phyloP scores from a whole-genome alignment of 2,113 vertebrate genomes.

The Onychostoma macrolepis region DNA sequence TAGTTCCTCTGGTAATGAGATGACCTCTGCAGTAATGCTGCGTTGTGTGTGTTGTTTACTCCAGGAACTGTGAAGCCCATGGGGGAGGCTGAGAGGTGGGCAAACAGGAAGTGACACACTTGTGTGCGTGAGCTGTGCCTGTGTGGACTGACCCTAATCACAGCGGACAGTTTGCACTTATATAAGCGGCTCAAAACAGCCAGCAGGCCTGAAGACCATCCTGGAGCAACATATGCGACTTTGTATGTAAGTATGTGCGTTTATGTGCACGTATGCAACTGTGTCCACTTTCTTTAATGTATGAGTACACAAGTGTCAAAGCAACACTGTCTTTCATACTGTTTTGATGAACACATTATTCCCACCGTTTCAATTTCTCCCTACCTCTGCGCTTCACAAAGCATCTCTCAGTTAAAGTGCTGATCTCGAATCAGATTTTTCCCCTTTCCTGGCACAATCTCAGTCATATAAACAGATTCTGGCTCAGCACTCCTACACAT shows the following conservation, averaged over 20 bases:
- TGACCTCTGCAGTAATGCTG: conserved; percentile 4
- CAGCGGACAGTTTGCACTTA: conserved; percentile 52
- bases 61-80: conserved; percentile 28
- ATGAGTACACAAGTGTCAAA: not conserved
- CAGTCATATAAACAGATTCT: conserved; percentile 24
- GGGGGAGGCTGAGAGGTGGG: conserved; percentile 31
- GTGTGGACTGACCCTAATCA: conserved; percentile 45
- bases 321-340: not conserved
- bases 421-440: conserved; percentile 24
- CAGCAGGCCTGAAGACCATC: conserved; percentile 37
- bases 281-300: not conserved
- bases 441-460: not conserved
- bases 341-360: conserved; percentile 1
- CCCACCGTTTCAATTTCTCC: not conserved
- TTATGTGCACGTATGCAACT: conserved; percentile 6
- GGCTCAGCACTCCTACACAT: conserved; percentile 31
- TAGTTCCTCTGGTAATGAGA: not conserved
- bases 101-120: conserved; percentile 45
- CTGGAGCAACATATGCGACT: conserved; percentile 33
- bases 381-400: not conserved
- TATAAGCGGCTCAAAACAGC: conserved; percentile 49
- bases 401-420: conserved; percentile 3
- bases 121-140: conserved; percentile 29
- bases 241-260: not conserved
- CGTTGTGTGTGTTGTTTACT: conserved; percentile 30